phyloP scores from a whole-genome alignment of 2,113 vertebrate genomes.

The Rhinolophus ferrumequinum region DNA sequence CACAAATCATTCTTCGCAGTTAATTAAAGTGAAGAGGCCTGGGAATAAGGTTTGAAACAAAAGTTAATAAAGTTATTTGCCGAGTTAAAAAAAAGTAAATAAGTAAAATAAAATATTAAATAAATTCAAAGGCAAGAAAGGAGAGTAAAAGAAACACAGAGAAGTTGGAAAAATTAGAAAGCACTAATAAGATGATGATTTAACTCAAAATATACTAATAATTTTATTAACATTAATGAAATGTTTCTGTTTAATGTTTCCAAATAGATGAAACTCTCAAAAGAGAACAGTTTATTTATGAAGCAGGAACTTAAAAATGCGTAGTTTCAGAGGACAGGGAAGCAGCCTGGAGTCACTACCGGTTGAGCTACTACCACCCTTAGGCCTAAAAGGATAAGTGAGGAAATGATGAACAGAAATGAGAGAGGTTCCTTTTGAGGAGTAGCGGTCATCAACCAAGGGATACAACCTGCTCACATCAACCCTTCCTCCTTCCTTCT shows the following conservation, averaged over 20 bases:
- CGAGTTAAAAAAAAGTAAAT: no score
- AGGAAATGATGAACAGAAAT: not conserved
- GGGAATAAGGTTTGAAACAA: no score
- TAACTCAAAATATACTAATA: not conserved
- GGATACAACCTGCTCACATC: no score
- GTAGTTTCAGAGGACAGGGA: not conserved
- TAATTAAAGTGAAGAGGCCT: no score
- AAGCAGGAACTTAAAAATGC: not conserved
- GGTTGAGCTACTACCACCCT: not conserved
- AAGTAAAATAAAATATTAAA: no score
- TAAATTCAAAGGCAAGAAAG: not conserved
- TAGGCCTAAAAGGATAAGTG: not conserved
- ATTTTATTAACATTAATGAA: not conserved
- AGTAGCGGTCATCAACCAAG: not conserved
- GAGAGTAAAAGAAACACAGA: not conserved
- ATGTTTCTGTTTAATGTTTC: not conserved
- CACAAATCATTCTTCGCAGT: no score
- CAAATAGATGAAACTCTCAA: not conserved
- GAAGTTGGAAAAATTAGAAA: conserved; percentile 17
- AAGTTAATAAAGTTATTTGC: no score
- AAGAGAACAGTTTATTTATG: not conserved
- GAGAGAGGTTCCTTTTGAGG: not conserved
- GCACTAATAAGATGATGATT: not conserved
- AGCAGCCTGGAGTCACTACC: not conserved
- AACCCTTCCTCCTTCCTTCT: not conserved